Percentiles rank a stretch among this genome's conserved stretches.
These are phyloP conservation scores for Vanessa atalanta DNA, from an alignment of 1,140 invertebrate genomes.

Conservation along the genomic window DNA sequence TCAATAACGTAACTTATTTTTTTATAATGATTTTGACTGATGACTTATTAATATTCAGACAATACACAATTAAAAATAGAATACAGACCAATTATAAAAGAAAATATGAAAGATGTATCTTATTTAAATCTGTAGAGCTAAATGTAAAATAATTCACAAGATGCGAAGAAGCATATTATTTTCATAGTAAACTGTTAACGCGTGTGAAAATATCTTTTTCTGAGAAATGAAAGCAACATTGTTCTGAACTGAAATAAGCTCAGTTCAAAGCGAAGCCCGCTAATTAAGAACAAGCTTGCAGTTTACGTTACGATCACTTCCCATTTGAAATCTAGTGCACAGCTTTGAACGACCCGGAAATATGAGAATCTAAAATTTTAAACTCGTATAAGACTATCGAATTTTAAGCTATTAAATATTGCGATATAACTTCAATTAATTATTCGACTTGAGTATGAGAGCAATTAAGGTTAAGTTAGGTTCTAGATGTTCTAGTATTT, in stretches of 20 bases:
- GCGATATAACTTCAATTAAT: no score
- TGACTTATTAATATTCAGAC: no score
- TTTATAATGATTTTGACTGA: background rate
- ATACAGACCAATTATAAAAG: background rate
- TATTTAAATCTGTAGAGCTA: background rate
- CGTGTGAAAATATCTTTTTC: conserved; percentile 32
- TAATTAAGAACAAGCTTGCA: conserved; percentile 54
- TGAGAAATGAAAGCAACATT: conserved; percentile 33
- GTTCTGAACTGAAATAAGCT: conserved; percentile 33
- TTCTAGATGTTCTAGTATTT: no score
- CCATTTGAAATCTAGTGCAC: conserved; percentile 34
- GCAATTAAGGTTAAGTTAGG: no score
- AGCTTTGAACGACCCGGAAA: conserved; percentile 22
- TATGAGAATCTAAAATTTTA: background rate
- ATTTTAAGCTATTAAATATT: no score
- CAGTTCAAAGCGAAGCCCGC: conserved; percentile 58
- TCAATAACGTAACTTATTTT: background rate
- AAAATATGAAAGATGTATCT: background rate
- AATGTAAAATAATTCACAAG: conserved; percentile 1
- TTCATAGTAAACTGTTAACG: conserved; percentile 20
- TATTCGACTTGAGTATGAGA: no score
- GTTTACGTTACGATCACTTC: conserved; percentile 46
- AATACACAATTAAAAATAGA: background rate
- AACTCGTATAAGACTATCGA: background rate
- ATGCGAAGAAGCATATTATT: conserved; percentile 3